These are phyloP conservation scores for Antechinus stuartii DNA, from an alignment of 2,113 vertebrate species.

Conservation along the genomic window DNA sequence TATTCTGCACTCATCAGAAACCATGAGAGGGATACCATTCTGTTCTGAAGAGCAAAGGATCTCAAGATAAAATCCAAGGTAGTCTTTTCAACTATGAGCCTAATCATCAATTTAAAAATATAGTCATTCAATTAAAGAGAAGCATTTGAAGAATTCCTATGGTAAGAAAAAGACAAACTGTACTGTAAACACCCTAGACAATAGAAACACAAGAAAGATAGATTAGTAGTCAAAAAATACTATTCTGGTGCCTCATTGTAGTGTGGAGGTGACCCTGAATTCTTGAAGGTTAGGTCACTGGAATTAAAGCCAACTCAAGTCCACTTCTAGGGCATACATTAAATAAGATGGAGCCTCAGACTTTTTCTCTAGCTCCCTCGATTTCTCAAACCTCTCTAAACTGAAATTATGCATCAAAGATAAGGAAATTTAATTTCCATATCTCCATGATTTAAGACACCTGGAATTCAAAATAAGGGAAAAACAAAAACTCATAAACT, in stretches of 20 bases:
- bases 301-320: not conserved
- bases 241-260: not conserved
- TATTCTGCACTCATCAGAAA: not conserved
- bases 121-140: not conserved
- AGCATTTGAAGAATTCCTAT: not conserved
- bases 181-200: not conserved
- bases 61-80: not conserved
- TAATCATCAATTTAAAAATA: not conserved
- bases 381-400: not conserved
- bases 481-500: not conserved
- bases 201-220: not conserved
- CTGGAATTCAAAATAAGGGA: not conserved
- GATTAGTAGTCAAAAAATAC: not conserved
- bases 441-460: not conserved
- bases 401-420: not conserved
- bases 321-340: not conserved
- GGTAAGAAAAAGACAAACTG: no score
- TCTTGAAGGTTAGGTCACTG: not conserved
- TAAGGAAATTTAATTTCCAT: not conserved
- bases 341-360: not conserved
- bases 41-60: not conserved
- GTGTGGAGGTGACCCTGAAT: not conserved
- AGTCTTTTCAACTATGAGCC: not conserved
- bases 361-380: not conserved
- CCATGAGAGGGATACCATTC: not conserved